phyloP scores from a whole-genome alignment of 2,113 vertebrate genomes.

The chimpanzee (Pan troglodytes) region NHGRI_mPanTro3-v2.1_pri NC_072407.2:30085001-30085500 shows the following conservation, averaged over 20 bases:
- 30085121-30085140: not conserved
- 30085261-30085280: not conserved
- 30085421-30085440: not conserved
- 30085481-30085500: not conserved
- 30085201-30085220: not conserved
- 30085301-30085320: not conserved
- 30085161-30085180: not conserved
- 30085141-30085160: not conserved
- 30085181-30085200: not conserved
- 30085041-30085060: not conserved
- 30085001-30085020: not conserved
- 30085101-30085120: not conserved
- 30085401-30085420: constrained; percentile 29
- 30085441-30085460: not conserved
- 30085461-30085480: constrained; percentile 10
- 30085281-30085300: not conserved
- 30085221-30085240: not conserved
- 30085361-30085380: not conserved
- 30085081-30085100: not conserved
- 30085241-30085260: not conserved
- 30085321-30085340: not conserved
- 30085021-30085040: not conserved
- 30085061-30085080: not conserved
- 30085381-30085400: not conserved
- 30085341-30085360: not conserved